Conservation (phyloP, 2,797 vertebrate genomes). For the Sebastes paucispinis region DNA sequence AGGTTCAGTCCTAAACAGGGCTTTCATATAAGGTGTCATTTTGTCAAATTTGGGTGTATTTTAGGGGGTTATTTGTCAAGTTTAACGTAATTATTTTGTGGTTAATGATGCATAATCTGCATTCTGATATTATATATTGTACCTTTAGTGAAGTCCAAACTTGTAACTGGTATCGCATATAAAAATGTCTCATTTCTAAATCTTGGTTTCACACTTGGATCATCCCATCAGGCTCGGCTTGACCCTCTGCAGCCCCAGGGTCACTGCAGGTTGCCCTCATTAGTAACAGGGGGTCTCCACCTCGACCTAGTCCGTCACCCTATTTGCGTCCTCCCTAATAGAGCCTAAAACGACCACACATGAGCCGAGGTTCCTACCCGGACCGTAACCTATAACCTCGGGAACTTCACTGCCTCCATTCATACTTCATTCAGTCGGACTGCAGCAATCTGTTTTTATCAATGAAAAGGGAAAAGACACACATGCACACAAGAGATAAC, state of each 20-base stretch:
- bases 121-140: background rate
- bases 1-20: background rate
- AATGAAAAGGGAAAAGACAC: conserved; percentile 57
- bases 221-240: conserved; percentile 42
- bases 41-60: background rate
- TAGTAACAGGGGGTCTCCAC: conserved; percentile 62
- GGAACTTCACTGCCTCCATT: conserved; percentile 59
- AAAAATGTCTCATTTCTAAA: conserved; percentile 8
- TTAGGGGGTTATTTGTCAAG: background rate
- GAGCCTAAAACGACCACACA: conserved; percentile 69
- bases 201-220: conserved; percentile 37
- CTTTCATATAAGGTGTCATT: too few relatives aligned
- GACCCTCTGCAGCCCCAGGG: conserved; percentile 53
- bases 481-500: conserved; percentile 54
- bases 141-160: background rate
- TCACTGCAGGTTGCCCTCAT: conserved; percentile 75
- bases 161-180: background rate
- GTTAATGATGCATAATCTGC: background rate
- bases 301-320: conserved; percentile 50
- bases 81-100: background rate
- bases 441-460: conserved; percentile 62
- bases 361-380: conserved; percentile 35
- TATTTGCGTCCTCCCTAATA: conserved; percentile 49
- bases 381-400: conserved; percentile 69
- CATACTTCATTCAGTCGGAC: conserved; percentile 43